phyloP scores from a whole-genome alignment of 2,888 invertebrate species.

The Sturmia bella region DNA sequence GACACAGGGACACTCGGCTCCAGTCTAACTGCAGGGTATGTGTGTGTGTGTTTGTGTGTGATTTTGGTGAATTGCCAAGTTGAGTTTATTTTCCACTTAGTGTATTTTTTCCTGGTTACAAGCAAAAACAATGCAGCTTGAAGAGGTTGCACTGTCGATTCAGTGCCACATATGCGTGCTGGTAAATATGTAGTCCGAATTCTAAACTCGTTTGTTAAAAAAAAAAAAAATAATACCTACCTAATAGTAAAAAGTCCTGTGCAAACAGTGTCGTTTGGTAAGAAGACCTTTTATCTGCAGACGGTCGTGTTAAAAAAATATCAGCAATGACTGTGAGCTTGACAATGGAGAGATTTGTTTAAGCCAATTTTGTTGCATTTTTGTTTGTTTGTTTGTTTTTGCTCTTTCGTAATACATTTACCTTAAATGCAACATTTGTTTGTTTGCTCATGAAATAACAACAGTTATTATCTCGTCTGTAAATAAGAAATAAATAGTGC shows the following conservation, averaged over 20 bases:
- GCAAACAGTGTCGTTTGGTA: slow-evolving; percentile 18
- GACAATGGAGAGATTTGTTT: slow-evolving; percentile 34
- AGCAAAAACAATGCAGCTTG: slow-evolving; percentile 17
- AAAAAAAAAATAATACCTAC: background rate
- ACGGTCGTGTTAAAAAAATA: background rate
- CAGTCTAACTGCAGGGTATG: no score
- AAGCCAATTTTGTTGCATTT: background rate
- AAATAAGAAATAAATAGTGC: no score
- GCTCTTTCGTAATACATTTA: slow-evolving; percentile 20
- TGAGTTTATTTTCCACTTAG: slow-evolving; percentile 55
- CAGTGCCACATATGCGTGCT: background rate
- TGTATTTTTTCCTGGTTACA: slow-evolving; percentile 35
- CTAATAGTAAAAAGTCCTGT: background rate
- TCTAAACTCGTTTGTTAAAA: background rate
- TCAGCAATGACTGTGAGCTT: slow-evolving; percentile 23
- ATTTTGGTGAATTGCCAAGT: slow-evolving; percentile 62
- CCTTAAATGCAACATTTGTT: slow-evolving; percentile 27
- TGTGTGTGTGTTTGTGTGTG: no score
- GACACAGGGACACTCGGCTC: no score
- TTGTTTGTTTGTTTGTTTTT: slow-evolving; percentile 20
- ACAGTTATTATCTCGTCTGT: background rate
- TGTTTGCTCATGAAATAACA: slow-evolving; percentile 22
- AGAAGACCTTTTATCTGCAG: background rate
- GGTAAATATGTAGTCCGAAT: slow-evolving; percentile 17
- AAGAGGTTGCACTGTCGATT: background rate